phyloP scores from a whole-genome alignment of 2,888 invertebrate genomes.

The Calliphora vomitoria region DNA sequence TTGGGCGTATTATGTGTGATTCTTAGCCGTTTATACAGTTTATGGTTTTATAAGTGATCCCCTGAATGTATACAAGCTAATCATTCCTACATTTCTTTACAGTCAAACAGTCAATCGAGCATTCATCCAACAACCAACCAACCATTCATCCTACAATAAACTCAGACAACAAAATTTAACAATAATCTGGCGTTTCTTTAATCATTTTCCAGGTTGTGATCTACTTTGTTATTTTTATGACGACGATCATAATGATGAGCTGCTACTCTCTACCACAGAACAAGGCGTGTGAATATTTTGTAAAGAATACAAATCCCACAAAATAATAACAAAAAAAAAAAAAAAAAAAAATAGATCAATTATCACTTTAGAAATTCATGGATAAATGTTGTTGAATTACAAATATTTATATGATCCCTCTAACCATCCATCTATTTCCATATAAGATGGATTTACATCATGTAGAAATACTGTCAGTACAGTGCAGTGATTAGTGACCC shows the following conservation, averaged over 20 bases:
- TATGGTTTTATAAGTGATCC: constrained; percentile 76
- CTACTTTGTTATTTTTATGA: constrained; percentile 65
- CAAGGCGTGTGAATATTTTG: constrained; percentile 72
- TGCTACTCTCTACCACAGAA: constrained; percentile 18
- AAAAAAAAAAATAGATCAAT: constrained; percentile 58
- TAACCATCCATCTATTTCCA: constrained; percentile 17
- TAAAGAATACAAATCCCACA: constrained; percentile 20
- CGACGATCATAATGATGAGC: background rate
- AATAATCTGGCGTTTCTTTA: constrained; percentile 64
- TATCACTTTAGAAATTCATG: constrained; percentile 64
- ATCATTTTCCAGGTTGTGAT: constrained; percentile 43
- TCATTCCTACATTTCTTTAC: constrained; percentile 32
- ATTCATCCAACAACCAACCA: constrained; percentile 22
- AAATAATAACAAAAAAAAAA: background rate
- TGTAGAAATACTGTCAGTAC: constrained; percentile 50
- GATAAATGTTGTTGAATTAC: constrained; percentile 10
- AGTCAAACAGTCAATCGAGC: background rate
- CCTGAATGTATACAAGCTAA: constrained; percentile 58
- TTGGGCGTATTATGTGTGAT: constrained; percentile 82
- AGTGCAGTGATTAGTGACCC: constrained; percentile 60
- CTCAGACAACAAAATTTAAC: constrained; percentile 58
- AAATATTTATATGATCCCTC: constrained; percentile 26
- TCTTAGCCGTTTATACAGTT: constrained; percentile 75
- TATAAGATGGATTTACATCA: constrained; percentile 43
- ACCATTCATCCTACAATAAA: constrained; percentile 41